These are phyloP conservation scores for Meriones psammophilus DNA, from an alignment of 2,797 vertebrate species.

Conservation along the genomic window DNA sequence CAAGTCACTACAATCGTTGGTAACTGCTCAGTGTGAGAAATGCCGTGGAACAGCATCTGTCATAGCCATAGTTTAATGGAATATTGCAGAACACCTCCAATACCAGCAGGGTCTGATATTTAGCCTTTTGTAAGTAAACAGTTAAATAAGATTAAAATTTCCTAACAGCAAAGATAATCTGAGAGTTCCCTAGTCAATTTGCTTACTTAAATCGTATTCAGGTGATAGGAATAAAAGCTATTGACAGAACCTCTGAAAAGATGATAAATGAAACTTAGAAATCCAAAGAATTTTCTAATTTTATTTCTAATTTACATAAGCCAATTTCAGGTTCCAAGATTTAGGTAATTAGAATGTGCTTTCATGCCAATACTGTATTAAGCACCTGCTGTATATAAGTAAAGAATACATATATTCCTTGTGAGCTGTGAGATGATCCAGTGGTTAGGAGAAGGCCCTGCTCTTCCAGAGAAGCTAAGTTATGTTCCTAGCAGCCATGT, in stretches of 20 bases:
- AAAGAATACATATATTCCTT: not conserved
- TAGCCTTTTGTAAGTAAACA: not conserved
- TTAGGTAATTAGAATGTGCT: not conserved
- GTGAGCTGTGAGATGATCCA: not conserved
- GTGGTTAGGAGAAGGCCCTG: not conserved
- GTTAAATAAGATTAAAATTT: not conserved
- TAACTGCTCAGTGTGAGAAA: not conserved
- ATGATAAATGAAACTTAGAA: not conserved
- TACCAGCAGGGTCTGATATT: not conserved
- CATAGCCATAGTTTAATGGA: not conserved
- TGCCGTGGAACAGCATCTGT: not conserved
- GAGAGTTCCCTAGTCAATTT: not conserved
- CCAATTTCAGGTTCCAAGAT: not conserved
- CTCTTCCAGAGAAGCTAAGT: not conserved
- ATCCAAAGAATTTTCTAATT: not conserved
- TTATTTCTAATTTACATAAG: not conserved
- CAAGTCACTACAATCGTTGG: not conserved
- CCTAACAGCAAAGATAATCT: not conserved
- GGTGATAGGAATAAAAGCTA: not conserved
- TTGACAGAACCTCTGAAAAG: not conserved
- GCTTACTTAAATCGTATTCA: not conserved
- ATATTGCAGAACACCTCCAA: not conserved
- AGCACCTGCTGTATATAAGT: not conserved
- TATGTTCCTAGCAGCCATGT: not conserved
- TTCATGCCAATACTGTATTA: not conserved